Evolutionary conservation across 1,140 invertebrate genomes (phyloP), one percentile per base, ranked within the genome.

Genomic region (Drosophila fuyamai): DNA sequence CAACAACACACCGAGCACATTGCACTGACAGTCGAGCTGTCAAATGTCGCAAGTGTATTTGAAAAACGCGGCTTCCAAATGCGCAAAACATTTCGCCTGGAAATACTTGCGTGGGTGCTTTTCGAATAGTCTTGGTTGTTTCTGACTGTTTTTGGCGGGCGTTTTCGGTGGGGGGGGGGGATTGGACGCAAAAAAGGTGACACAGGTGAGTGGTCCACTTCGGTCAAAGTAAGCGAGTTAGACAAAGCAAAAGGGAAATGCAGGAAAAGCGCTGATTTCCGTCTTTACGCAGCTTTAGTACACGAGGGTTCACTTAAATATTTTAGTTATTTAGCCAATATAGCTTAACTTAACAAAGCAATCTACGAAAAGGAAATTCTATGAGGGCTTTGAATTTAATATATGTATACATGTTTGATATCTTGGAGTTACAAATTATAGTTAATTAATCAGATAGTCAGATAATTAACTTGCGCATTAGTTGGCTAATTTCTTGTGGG

Each of bases 21-120:
- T 70, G 63, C 55, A 80, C 81, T 71, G 79, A 83, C 83, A 83
- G 72, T 76, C 67, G 62, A 88, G 71, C 83, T 86, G 83, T 89
- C 83, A 86, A 83, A 88, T 88, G 83, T 83, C 80, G 84, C 72
- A 83, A 86, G 83, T 79, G 70, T 85, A 88, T 86, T 88, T 86
- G 79, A 86, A 82, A 86, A 86, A 86, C 71, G 83, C 63, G 71
- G 59, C 81, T 77, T 53, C 77, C 62, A 85, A 84, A 81, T 85
- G 68, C 77, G 63, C 79, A 81, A 86, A 86, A 88, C 70, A 86
- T 86, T 83, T 80, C 57, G 55, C 47, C 47, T n/a, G 40, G 27
- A 74, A 73, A 81, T 62, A 76, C 62, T 80, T 72, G 56, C 60
- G 61, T 76, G 76, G 40, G 60, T 50, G 59, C 58, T n/a, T 29